Percentiles rank a stretch among this genome's conserved stretches.
phyloP scores from a whole-genome alignment of 2,888 invertebrate species.

The Eilema griseolum region DNA sequence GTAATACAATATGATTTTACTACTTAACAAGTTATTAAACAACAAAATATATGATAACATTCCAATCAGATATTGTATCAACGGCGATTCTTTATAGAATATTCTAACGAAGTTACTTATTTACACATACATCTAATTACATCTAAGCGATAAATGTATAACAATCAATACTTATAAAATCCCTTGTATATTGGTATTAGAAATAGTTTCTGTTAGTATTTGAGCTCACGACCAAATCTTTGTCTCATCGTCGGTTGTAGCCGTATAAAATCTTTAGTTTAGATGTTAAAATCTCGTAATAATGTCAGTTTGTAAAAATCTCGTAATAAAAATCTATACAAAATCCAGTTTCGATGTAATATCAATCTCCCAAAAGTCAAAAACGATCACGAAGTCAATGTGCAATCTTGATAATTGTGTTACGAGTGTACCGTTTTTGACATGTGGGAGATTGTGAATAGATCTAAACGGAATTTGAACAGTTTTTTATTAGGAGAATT shows the following conservation, averaged over 20 bases:
- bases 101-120: slow-evolving; percentile 27
- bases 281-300: too few species aligned
- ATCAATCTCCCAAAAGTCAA: too few species aligned
- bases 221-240: background rate
- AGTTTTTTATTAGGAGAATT: too few species aligned
- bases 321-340: too few species aligned
- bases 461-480: too few species aligned
- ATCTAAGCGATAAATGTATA: slow-evolving; percentile 39
- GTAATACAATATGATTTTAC: slow-evolving; percentile 4
- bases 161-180: slow-evolving; percentile 47
- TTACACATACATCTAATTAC: slow-evolving; percentile 28
- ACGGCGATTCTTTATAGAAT: slow-evolving; percentile 25
- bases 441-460: too few species aligned
- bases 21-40: slow-evolving; percentile 25
- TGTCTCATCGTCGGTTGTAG: background rate
- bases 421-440: too few species aligned
- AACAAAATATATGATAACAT: background rate
- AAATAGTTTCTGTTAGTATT: background rate
- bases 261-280: background rate
- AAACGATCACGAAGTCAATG: too few species aligned
- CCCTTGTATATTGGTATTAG: background rate
- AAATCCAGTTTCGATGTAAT: too few species aligned
- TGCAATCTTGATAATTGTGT: too few species aligned
- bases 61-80: slow-evolving; percentile 9
- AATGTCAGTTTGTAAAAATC: too few species aligned